These are phyloP conservation scores for Colletes collaris DNA, from an alignment of 2,888 invertebrate genomes.

Conservation along the genomic window DNA sequence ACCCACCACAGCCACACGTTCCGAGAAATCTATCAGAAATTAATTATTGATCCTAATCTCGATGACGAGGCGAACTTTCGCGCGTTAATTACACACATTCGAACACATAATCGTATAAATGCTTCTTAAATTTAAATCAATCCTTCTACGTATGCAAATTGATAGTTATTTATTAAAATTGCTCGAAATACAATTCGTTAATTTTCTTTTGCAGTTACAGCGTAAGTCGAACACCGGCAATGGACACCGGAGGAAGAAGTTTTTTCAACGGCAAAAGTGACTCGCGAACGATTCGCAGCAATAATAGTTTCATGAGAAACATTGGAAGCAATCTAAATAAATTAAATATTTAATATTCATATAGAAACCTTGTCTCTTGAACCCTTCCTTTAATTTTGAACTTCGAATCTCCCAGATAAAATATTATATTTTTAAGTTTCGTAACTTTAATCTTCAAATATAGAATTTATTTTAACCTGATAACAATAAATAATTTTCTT, in stretches of 20 bases:
- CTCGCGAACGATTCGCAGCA: not conserved
- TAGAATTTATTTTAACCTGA: no score
- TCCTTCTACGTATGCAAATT: no score
- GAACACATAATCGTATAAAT: no score
- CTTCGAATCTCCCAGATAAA: not conserved
- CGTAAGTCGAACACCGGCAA: not conserved
- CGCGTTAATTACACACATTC: no score
- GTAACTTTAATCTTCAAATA: no score
- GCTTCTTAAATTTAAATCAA: no score
- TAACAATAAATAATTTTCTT: no score
- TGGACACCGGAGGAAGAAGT: not conserved
- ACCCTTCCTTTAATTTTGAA: not conserved
- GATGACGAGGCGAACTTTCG: not conserved
- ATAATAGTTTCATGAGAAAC: not conserved
- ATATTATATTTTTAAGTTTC: no score
- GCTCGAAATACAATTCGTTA: not conserved
- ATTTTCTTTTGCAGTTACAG: constrained; percentile 12
- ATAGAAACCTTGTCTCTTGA: not conserved
- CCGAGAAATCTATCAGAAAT: constrained; percentile 69
- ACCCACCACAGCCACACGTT: constrained; percentile 43
- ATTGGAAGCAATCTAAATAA: constrained; percentile 35
- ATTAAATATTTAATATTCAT: constrained; percentile 36
- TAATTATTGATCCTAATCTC: constrained; percentile 72
- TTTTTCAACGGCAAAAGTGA: not conserved
- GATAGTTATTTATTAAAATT: no score